Evolutionary conservation across 2,888 invertebrate genomes (phyloP).

Genomic region (Lithophane semibrunnea): DNA sequence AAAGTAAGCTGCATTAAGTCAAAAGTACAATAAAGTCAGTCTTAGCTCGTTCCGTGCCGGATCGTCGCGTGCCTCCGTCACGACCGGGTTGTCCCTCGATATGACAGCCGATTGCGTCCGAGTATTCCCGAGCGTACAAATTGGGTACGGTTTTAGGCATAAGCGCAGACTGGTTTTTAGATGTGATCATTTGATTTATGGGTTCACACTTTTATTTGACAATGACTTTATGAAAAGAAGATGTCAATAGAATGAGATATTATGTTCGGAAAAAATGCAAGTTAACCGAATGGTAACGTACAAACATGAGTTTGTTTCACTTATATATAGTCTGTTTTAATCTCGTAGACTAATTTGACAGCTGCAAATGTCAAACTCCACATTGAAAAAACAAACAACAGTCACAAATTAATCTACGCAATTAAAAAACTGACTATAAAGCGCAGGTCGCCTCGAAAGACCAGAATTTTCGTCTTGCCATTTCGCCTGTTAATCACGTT

Average conservation of each 20-base stretch:
- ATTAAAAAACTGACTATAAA: too few species aligned
- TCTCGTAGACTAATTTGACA: too few species aligned
- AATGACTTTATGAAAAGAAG: not conserved
- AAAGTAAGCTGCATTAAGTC: conserved; percentile 60
- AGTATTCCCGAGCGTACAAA: conserved; percentile 42
- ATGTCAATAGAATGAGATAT: not conserved
- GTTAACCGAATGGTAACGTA: too few species aligned
- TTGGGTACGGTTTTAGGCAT: conserved; percentile 28
- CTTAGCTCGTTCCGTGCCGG: conserved; percentile 47
- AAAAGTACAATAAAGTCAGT: conserved; percentile 55
- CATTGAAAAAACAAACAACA: too few species aligned
- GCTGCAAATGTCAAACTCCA: too few species aligned
- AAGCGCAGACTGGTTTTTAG: conserved; percentile 12
- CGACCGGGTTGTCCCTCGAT: conserved; percentile 25
- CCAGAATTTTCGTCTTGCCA: too few species aligned
- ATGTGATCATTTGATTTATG: conserved; percentile 22
- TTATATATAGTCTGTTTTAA: too few species aligned
- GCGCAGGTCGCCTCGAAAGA: not conserved
- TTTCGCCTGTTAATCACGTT: not conserved
- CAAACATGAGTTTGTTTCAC: not conserved
- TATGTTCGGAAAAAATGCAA: not conserved
- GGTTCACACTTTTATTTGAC: not conserved
- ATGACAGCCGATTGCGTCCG: conserved; percentile 52
- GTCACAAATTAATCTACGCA: too few species aligned
- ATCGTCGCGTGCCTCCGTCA: conserved; percentile 52